phyloP scores from a whole-genome alignment of 2,113 vertebrate genomes.

The Accipiter virgatus region DNA sequence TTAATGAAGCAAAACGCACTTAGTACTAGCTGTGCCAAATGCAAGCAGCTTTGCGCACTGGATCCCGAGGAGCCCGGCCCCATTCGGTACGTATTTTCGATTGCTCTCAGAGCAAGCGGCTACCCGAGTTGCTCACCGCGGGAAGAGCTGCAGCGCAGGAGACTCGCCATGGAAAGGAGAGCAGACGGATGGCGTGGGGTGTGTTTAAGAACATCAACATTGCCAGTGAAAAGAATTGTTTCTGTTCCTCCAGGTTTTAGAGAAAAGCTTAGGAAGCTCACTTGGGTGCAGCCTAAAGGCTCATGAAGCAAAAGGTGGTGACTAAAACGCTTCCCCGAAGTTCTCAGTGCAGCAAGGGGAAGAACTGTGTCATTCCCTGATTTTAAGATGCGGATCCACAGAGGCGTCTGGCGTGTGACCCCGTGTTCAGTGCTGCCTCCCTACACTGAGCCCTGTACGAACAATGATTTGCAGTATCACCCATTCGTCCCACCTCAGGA shows the following conservation, averaged over 20 bases:
- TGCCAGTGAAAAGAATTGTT: neutral
- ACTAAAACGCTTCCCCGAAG: neutral
- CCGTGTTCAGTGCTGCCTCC: neutral
- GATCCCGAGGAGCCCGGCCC: neutral
- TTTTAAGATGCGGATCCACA: too few species aligned
- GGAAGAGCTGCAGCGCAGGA: too few species aligned
- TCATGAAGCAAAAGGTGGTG: neutral
- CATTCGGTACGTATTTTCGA: fast-evolving
- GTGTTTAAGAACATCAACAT: neutral
- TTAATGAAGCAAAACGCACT: neutral
- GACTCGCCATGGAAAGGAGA: fast-evolving
- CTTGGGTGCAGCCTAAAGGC: neutral
- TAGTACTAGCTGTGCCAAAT: too few species aligned
- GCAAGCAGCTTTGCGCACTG: too few species aligned
- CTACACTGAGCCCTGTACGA: neutral
- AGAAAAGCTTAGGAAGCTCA: neutral
- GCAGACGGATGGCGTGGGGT: fast-evolving
- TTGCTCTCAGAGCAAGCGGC: fast-evolving
- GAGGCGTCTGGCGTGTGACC: neutral
- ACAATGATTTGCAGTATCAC: neutral
- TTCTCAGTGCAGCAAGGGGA: too few species aligned
- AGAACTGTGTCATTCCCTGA: neutral
- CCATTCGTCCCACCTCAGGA: neutral
- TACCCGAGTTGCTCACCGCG: neutral
- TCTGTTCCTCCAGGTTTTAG: neutral